Percentiles rank a stretch among this genome's conserved stretches.
These are phyloP conservation scores for Conger conger DNA, from an alignment of 2,113 vertebrate species.

Conservation along the genomic window DNA sequence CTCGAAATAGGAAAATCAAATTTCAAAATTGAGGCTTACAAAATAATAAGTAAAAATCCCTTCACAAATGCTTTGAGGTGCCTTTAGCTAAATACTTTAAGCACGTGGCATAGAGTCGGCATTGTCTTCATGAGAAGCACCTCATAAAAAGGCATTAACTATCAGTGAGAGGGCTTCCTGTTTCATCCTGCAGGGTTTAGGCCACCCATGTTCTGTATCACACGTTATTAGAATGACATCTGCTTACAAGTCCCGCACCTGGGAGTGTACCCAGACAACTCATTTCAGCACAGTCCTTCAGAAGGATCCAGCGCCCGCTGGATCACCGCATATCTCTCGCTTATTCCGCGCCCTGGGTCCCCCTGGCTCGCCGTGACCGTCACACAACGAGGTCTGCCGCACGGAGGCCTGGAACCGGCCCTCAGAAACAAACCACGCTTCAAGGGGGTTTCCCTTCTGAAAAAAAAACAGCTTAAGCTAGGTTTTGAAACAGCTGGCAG, in stretches of 20 bases:
- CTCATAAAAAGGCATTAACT: constrained; percentile 98
- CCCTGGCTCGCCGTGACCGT: constrained; percentile 87
- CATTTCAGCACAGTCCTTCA: constrained; percentile 80
- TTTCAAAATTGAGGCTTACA: constrained; percentile 89
- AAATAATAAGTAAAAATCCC: constrained; percentile 93
- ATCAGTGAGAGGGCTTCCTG: constrained; percentile 83
- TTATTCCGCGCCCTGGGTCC: constrained; percentile 82
- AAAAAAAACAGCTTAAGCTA: no score
- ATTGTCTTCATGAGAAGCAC: constrained; percentile 82
- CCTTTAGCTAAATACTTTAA: constrained; percentile 82
- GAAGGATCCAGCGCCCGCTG: constrained; percentile 73
- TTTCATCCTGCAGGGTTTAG: constrained; percentile 88
- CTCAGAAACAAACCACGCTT: constrained; percentile 53
- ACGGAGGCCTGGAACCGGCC: constrained; percentile 73
- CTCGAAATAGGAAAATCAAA: constrained; percentile 80
- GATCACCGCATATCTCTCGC: constrained; percentile 83
- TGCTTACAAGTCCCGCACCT: constrained; percentile 84
- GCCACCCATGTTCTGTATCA: constrained; percentile 83
- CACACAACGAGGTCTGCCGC: constrained; percentile 66
- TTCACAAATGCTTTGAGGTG: constrained; percentile 80
- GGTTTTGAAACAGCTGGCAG: no score
- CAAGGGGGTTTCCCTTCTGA: constrained; percentile 46
- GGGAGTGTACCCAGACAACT: constrained; percentile 84
- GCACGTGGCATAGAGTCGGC: constrained; percentile 78
- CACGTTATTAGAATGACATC: constrained; percentile 97